Evolutionary conservation across 1,140 invertebrate species (phyloP), one percentile per base, ranked within the genome.

Genomic region (Maconellicoccus hirsutus): DNA sequence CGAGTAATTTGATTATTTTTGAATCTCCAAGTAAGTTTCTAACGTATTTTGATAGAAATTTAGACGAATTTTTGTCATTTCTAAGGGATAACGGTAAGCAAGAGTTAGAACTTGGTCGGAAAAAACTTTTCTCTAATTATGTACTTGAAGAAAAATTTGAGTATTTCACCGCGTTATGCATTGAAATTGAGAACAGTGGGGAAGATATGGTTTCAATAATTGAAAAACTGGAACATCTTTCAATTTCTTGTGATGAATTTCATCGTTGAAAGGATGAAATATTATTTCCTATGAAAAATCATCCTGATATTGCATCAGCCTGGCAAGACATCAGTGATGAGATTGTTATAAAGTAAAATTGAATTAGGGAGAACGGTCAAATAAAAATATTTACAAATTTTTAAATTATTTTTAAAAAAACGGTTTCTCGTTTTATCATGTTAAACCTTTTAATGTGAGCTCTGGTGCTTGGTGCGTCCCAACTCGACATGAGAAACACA

Each of bases 231-330:
- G n/a, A n/a, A n/a, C n/a, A n/a, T n/a, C n/a, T n/a, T n/a, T n/a
- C n/a, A n/a, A n/a, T n/a, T n/a, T n/a, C n/a, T 38, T 7, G 6
- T 38, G 33, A 38, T 38, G 59, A 61, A 22, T 61, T 61, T 19
- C 19, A 61, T 61, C 59, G 59, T 61, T 19, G 59, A 61, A 61
- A 61, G 59, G 59, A 61, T 61, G 59, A 61, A 61, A 61, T 61
- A 19, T 61, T 61, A 61, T 61, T 61, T 61, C 59, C 19, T 61
- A 61, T 61, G 59, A 16, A 61, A 19, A 61, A 61, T 61, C 59
- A 61, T 61, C 59, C 59, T 61, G 59, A 61, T 61, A 61, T 61
- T 61, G 59, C 59, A 22, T 61, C 59, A 61, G 59, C 59, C 21
- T 61, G 59, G 59, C 59, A 61, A 61, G 59, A 61, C 21, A 61